These are phyloP conservation scores for Paratrypauchen microcephalus DNA, from an alignment of 2,797 vertebrate genomes.

Conservation along the genomic window DNA sequence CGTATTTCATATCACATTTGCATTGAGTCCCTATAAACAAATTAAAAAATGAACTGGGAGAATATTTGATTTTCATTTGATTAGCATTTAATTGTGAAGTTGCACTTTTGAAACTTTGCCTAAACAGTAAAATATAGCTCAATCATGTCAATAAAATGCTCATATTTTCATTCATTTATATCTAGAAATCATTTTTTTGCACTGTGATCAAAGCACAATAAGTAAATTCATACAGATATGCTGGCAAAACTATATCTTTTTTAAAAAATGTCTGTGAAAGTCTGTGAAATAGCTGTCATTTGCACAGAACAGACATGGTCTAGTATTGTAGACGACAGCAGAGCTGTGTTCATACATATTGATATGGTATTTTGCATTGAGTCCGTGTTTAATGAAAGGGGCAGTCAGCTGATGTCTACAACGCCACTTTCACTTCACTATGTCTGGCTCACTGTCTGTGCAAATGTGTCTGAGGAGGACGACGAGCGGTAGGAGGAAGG, in stretches of 20 bases:
- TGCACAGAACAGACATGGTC: background rate
- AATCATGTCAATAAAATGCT: no score
- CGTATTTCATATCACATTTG: no score
- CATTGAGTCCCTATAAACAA: no score
- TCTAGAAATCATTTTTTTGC: no score
- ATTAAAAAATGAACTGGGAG: no score
- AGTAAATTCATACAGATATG: no score
- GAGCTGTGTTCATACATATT: background rate
- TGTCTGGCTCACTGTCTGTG: slow-evolving; percentile 32
- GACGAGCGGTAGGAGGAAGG: slow-evolving; percentile 1
- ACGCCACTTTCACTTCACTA: slow-evolving; percentile 11
- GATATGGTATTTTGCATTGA: background rate
- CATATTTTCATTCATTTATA: no score
- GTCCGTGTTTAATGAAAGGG: background rate
- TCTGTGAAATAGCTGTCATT: background rate
- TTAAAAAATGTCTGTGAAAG: background rate
- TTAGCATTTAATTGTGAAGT: background rate
- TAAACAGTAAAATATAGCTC: background rate
- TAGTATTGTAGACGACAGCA: background rate
- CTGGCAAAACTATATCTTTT: background rate
- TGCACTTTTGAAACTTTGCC: background rate
- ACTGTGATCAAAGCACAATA: no score
- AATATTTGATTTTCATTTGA: background rate
- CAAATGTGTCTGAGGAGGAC: slow-evolving; percentile 19
- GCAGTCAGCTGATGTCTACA: slow-evolving; percentile 3